Evolutionary conservation across 2,113 vertebrate species (phyloP), one percentile per base, ranked within the genome.

Genomic region (Peromyscus leucopus): DNA sequence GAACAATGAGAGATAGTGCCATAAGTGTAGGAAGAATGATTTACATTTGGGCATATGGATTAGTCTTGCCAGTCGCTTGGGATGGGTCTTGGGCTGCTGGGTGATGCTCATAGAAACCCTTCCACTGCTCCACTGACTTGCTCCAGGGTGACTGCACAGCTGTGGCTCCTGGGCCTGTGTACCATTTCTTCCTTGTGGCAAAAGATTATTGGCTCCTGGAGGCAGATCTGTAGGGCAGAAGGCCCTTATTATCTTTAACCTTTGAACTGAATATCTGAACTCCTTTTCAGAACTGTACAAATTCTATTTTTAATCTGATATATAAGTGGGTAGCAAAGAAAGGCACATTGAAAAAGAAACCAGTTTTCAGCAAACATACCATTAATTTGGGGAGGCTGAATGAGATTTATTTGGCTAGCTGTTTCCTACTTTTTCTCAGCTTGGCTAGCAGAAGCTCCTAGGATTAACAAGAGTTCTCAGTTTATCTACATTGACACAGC

Each of bases 141-240:
- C 78, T 65, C 94, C 80, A 33, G 93, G 95, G 95, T 97, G 90
- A 94, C 90, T 46, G 90, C 96, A 91, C 82, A 46, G 93, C 89
- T 71, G 1, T 87, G 94, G 86, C 57, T 86, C 4, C 72, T 12
- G 48, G 61, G 51, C 31, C 93, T 7, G 0, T 9, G 92, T 46
- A n/a, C 57, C 13, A 24, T 26, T 39, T 80, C 74, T 76, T 57
- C 78, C 61, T 94, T 24, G 0, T 33, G 55, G 48, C 63, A 21
- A 57, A 57, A 89, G 75, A 67, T 48, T 24, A 75, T 39, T 46
- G 88, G 42, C 31, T 96, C 76, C 26, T 39, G 0, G 2, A 82
- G 67, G 67, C 76, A 94, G 65, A 26, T 39, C 80, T 26, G 46
- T 22, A 26, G 21, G 24, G 55, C 6, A 1, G 36, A 63, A 71